These are phyloP conservation scores for Dasypolia templi DNA, from an alignment of 2,888 invertebrate species.

Conservation along the genomic window DNA sequence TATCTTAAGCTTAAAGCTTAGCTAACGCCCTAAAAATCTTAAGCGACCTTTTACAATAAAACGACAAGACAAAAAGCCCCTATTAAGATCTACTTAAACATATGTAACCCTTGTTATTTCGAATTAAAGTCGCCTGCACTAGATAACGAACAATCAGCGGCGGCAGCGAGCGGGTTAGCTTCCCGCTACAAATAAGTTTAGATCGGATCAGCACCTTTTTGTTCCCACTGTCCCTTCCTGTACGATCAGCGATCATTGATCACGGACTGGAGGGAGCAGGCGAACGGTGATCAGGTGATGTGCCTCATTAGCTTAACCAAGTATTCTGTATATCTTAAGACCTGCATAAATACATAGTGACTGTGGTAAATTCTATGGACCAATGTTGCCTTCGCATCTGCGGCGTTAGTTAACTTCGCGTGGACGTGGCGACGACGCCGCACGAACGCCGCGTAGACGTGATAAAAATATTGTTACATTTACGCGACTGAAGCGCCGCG, in stretches of 20 bases:
- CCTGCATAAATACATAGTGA: no score
- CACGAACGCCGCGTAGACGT: not conserved
- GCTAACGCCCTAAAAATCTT: not conserved
- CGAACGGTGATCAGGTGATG: constrained; percentile 48
- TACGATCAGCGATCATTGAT: constrained; percentile 76
- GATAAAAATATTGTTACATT: not conserved
- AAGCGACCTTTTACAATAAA: not conserved
- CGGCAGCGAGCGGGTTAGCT: constrained; percentile 54
- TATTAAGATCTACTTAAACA: constrained; percentile 48
- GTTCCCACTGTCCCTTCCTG: constrained; percentile 74
- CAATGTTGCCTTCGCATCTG: not conserved
- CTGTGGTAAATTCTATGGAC: not conserved
- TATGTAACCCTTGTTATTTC: constrained; percentile 57
- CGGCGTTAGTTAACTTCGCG: not conserved
- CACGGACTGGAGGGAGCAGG: constrained; percentile 50
- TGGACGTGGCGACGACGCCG: not conserved
- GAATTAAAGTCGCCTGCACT: constrained; percentile 60
- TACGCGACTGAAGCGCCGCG: not conserved
- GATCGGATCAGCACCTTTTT: constrained; percentile 76
- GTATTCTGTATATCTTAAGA: not conserved
- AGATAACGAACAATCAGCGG: constrained; percentile 64
- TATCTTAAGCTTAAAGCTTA: not conserved
- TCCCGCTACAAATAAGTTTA: constrained; percentile 69
- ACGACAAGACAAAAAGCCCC: not conserved
- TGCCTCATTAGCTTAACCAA: constrained; percentile 42